Conservation (phyloP, 2,113 vertebrate species). For the Odobenus rosmarus region DNA sequence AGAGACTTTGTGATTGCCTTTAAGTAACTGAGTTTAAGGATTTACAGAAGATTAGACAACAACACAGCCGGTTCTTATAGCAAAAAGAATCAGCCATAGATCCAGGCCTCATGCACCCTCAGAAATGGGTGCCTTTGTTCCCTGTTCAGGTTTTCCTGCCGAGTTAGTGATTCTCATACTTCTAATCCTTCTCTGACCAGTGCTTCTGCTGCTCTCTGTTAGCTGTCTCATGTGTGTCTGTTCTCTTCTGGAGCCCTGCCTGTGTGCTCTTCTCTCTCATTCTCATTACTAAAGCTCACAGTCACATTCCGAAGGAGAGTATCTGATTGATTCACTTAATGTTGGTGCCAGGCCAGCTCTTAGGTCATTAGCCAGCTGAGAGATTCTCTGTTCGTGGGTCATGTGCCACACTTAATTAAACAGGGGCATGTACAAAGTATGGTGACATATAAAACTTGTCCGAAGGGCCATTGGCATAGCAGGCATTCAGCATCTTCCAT, state of each 20-base stretch:
- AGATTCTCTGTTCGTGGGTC: slow-evolving; percentile 44
- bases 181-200: neutral
- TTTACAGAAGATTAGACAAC: neutral
- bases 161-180: neutral
- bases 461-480: slow-evolving; percentile 14
- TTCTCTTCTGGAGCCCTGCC: neutral
- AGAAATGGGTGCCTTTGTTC: neutral
- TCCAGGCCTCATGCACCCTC: neutral
- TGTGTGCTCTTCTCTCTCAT: neutral
- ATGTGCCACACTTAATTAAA: neutral
- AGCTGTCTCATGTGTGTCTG: neutral
- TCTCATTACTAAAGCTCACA: neutral
- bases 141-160: neutral
- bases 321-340: slow-evolving; percentile 53
- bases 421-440: neutral
- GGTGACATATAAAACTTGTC: neutral
- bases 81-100: neutral
- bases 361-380: neutral
- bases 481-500: neutral
- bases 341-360: neutral
- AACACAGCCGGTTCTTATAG: neutral
- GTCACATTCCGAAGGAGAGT: slow-evolving; percentile 9
- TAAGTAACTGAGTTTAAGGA: slow-evolving; percentile 27
- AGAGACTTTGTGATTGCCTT: slow-evolving; percentile 17
- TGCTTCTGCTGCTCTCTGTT: neutral